Base-by-base conservation (phyloP, 2,797 vertebrate species). In the Alca torda region DNA sequence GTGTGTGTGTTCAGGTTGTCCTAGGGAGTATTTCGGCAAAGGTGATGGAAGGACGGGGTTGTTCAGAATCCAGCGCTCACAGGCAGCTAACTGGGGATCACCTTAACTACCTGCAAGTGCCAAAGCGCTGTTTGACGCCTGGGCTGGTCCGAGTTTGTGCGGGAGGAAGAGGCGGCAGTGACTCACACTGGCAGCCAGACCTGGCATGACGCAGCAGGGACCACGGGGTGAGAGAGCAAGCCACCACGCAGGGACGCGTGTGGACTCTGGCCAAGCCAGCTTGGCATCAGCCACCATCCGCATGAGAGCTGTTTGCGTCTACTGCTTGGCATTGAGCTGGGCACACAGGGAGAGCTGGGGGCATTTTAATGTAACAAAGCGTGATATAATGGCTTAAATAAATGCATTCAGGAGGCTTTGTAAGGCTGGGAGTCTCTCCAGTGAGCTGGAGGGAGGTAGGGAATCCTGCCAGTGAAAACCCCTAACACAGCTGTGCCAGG, bases 221-320 rank as follows among this genome's bases (percentile, higher is more conserved):
- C 37, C 1, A 0, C 7, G 15, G 23, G 37, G 37, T 73, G 68
- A 88, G 37, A 24, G 13, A 25, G 86, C 30, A 26, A 8, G 63
- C 15, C 46, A 54, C 78, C 30, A 20, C 1, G 2, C n/a, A 39
- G n/a, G 30, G 54, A 75, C 1, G 0, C 30, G 18, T 2, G 2
- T 1, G 1, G 69, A 7, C 54, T 75, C 39, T 24, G 46, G n/a
- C 61, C 69, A 39, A 68, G 37, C 33, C 33, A 67, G 33, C 53
- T 77, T 0, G 0, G 33, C 5, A 1, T 37, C 51, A 59, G 31
- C 50, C 50, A 41, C 25, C 1, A 0, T 8, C 45, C 1, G 0
- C 59, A 37, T 26, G 9, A 64, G 43, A 43, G 13, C 24, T 25
- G 16, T 39, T n/a, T 46, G 39, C 4, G 0, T n/a, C 39, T 69